Conservation (phyloP, 2,113 vertebrate genomes). For the Prochilodus magdalenae region DNA sequence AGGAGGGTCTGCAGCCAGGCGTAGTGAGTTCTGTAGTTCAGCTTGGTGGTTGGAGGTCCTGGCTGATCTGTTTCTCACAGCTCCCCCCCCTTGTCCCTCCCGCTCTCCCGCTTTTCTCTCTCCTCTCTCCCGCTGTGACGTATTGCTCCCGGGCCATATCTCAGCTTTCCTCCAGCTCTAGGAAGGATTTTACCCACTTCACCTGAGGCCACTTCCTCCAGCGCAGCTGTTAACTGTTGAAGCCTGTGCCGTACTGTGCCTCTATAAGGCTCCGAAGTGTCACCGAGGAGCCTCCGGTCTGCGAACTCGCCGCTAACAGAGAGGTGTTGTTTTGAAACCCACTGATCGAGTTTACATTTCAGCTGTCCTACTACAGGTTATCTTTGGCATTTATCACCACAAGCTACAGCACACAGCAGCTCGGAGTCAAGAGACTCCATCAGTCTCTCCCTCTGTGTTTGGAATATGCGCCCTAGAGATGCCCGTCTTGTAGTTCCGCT, state of each 20-base stretch:
- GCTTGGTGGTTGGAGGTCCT: too few relatives aligned
- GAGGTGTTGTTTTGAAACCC: slow-evolving; percentile 47
- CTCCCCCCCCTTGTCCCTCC: too few relatives aligned
- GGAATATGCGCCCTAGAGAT: neutral
- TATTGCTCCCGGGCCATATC: neutral
- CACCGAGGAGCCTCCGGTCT: neutral
- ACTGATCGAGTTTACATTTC: slow-evolving; percentile 43
- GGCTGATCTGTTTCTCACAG: too few relatives aligned
- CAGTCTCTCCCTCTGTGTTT: neutral
- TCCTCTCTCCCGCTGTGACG: too few relatives aligned
- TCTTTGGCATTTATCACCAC: neutral
- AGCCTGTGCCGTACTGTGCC: slow-evolving; percentile 9
- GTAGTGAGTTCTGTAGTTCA: too few relatives aligned
- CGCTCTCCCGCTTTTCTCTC: neutral
- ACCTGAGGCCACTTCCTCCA: slow-evolving; percentile 26
- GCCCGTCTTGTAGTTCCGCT: too few relatives aligned
- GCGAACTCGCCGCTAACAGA: neutral
- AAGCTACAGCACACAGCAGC: neutral
- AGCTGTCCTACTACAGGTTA: neutral
- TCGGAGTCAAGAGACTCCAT: neutral
- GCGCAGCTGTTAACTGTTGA: slow-evolving; percentile 28
- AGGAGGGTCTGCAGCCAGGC: too few relatives aligned
- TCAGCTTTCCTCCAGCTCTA: neutral
- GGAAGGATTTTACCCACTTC: neutral
- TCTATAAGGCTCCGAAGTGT: slow-evolving; percentile 21